Percentiles rank a stretch among this genome's conserved stretches.
phyloP scores from a whole-genome alignment of 2,113 vertebrate genomes.

The Butorides virescens region DNA sequence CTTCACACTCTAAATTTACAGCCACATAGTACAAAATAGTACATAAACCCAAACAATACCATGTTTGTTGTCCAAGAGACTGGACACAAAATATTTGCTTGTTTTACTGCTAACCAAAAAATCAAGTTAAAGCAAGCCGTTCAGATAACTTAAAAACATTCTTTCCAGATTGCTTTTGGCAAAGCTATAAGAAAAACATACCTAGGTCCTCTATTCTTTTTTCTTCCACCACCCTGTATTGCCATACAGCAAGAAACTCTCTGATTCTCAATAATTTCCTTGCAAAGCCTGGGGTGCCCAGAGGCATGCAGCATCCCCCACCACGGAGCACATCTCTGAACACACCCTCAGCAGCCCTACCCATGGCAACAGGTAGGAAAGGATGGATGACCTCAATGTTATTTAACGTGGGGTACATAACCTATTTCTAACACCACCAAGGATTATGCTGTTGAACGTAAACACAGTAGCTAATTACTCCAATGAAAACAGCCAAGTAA shows the following conservation, averaged over 20 bases:
- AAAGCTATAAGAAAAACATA: neutral
- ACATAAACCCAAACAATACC: neutral
- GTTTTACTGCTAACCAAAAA: neutral
- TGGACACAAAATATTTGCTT: neutral
- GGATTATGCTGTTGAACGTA: neutral
- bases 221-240: neutral
- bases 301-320: neutral
- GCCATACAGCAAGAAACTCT: neutral
- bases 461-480: neutral
- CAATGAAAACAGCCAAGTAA: neutral
- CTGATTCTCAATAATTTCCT: neutral
- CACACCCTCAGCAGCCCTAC: neutral
- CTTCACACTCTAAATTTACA: neutral
- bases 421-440: neutral
- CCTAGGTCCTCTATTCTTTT: neutral
- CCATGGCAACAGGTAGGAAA: neutral
- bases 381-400: neutral
- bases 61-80: neutral
- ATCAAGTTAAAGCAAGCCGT: neutral
- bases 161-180: neutral
- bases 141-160: neutral
- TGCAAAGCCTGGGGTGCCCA: neutral
- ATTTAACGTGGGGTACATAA: neutral
- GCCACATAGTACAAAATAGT: neutral
- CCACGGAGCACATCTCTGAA: neutral